Percentiles rank a stretch among this genome's conserved stretches.
phyloP scores from a whole-genome alignment of 2,888 invertebrate species.

The Hydroisotoma schaefferi region DNA sequence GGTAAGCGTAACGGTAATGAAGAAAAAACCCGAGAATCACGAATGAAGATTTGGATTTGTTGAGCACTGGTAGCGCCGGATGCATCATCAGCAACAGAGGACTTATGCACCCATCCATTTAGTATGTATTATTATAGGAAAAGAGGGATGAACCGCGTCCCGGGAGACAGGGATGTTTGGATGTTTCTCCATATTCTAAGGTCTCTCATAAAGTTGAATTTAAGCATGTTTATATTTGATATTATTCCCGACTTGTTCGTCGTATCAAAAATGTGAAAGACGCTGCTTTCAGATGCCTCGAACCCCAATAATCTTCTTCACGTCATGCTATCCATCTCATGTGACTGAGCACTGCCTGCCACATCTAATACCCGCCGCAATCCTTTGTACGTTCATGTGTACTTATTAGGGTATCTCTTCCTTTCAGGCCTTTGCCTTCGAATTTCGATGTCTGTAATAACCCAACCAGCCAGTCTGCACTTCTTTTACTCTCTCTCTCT shows the following conservation, averaged over 20 bases:
- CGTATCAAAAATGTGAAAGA: constrained; percentile 35
- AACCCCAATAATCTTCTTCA: constrained; percentile 31
- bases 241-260: constrained; percentile 22
- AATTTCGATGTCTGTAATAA: not conserved
- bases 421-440: constrained; percentile 16
- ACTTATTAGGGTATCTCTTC: constrained; percentile 30
- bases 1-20: too few relatives aligned
- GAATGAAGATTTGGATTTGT: constrained; percentile 10
- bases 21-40: constrained; percentile 2
- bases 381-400: too few relatives aligned
- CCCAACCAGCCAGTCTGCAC: not conserved
- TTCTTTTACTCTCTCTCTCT: too few relatives aligned
- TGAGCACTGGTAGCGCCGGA: not conserved
- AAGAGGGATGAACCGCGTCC: constrained; percentile 11
- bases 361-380: too few relatives aligned
- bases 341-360: constrained; percentile 30
- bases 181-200: not conserved
- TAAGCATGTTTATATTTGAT: constrained; percentile 38
- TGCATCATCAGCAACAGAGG: not conserved
- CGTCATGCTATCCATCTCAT: constrained; percentile 25
- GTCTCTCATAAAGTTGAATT: constrained; percentile 31
- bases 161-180: constrained; percentile 15
- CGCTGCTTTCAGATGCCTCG: constrained; percentile 25
- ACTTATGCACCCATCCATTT: not conserved
- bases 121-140: not conserved